These are phyloP conservation scores for Cladorhizidae sp. DNA, from an alignment of 37 sponge, comb jelly and placozoan species.

Conservation along the genomic window DNA sequence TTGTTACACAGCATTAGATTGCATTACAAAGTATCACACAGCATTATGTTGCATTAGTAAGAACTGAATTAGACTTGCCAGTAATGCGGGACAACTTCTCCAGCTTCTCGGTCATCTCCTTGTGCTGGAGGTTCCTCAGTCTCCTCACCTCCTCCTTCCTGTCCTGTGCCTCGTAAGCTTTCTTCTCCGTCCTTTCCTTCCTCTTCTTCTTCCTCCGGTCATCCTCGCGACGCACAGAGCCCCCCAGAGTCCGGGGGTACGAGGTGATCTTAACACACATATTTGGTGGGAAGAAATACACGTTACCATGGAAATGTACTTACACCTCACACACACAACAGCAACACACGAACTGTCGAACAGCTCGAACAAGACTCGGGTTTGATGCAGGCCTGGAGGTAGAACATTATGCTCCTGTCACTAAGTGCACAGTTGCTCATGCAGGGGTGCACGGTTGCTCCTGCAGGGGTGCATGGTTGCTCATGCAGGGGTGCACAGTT, in stretches of 20 bases:
- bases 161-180: slow-evolving; percentile 78
- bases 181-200: slow-evolving; percentile 73
- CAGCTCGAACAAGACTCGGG: no score
- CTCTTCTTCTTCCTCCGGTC: slow-evolving; percentile 78
- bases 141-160: slow-evolving; percentile 81
- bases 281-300: no score
- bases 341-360: no score
- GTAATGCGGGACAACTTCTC: slow-evolving; percentile 62
- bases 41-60: slow-evolving; percentile 4
- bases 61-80: not conserved
- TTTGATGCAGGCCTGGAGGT: no score
- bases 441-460: no score
- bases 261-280: slow-evolving; percentile 51
- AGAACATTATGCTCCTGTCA: no score
- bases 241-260: slow-evolving; percentile 76
- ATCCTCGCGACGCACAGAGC: slow-evolving; percentile 78
- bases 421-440: no score
- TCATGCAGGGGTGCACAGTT: no score
- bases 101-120: slow-evolving; percentile 87
- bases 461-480: no score
- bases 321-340: no score
- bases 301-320: no score
- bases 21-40: not conserved
- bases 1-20: no score
- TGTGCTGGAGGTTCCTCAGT: slow-evolving; percentile 88